Conservation (phyloP, 2,888 invertebrate species). For the Hartigia nigra region DNA sequence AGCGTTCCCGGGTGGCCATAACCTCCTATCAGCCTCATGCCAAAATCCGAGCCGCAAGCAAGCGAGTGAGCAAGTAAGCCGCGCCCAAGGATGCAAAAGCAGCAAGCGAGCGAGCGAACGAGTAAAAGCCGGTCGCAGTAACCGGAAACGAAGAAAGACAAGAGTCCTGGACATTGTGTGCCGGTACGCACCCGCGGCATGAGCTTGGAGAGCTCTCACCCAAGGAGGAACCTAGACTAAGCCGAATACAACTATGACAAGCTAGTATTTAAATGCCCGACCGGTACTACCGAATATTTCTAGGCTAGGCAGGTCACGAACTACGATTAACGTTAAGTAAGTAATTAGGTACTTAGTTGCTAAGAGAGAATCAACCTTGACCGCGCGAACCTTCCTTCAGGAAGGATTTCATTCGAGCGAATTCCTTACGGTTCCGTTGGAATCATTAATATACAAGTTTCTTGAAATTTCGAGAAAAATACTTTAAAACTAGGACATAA, state of each 20-base stretch:
- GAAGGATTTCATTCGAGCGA: neutral
- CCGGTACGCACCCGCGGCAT: constrained; percentile 29
- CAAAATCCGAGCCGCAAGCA: constrained; percentile 27
- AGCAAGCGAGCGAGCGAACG: neutral
- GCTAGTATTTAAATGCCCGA: constrained; percentile 51
- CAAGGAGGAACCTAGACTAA: constrained; percentile 8
- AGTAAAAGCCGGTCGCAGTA: neutral
- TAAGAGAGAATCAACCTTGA: constrained; percentile 33
- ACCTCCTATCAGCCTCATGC: constrained; percentile 57
- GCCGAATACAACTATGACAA: constrained; percentile 40
- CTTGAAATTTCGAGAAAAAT: neutral
- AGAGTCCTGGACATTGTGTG: neutral
- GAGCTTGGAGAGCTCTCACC: constrained; percentile 36
- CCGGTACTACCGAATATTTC: constrained; percentile 35
- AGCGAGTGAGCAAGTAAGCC: neutral
- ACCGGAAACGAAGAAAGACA: neutral
- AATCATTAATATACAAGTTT: neutral
- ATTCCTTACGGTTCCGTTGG: neutral
- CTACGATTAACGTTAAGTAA: constrained; percentile 49
- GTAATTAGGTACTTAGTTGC: constrained; percentile 49
- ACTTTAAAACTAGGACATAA: neutral
- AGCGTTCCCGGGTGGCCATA: constrained; percentile 54
- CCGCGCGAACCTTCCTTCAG: neutral
- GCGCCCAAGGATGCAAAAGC: neutral
- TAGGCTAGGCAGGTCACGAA: constrained; percentile 27